Conservation (phyloP, 2,113 vertebrate species). For the Athene noctua region DNA sequence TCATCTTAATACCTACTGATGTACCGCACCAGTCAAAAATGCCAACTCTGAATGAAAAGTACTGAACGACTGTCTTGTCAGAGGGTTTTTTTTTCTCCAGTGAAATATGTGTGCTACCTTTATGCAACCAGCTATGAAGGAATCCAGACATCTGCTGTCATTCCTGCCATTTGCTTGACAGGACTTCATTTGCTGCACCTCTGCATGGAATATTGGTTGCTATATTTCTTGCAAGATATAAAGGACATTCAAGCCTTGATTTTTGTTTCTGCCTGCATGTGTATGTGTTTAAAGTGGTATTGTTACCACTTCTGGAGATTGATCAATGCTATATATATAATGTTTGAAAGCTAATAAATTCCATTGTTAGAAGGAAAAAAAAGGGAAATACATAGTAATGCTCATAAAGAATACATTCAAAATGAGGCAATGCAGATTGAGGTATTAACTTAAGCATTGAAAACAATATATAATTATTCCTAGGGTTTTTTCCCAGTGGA, state of each 20-base stretch:
- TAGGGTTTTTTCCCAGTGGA: neutral
- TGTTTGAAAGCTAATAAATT: conserved; percentile 6
- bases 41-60: conserved; percentile 48
- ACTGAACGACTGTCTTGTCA: conserved; percentile 45
- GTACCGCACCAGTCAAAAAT: conserved; percentile 35
- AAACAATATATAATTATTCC: neutral
- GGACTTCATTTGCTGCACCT: conserved; percentile 63
- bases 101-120: conserved; percentile 56
- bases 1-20: neutral
- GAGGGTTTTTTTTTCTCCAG: conserved; percentile 5
- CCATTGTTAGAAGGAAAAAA: neutral
- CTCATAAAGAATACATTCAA: neutral
- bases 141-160: conserved; percentile 64
- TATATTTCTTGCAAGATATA: conserved; percentile 60
- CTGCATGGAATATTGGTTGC: conserved; percentile 62
- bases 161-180: conserved; percentile 65
- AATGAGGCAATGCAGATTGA: neutral
- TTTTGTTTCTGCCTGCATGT: fast-evolving
- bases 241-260: conserved; percentile 28
- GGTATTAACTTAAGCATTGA: neutral
- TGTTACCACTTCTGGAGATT: neutral
- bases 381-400: neutral
- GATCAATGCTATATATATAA: neutral
- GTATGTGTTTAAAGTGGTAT: neutral
- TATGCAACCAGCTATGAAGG: conserved; percentile 67